Evolutionary conservation across 2,888 invertebrate species (phyloP).

Genomic region (Standfussiana lucernea): DNA sequence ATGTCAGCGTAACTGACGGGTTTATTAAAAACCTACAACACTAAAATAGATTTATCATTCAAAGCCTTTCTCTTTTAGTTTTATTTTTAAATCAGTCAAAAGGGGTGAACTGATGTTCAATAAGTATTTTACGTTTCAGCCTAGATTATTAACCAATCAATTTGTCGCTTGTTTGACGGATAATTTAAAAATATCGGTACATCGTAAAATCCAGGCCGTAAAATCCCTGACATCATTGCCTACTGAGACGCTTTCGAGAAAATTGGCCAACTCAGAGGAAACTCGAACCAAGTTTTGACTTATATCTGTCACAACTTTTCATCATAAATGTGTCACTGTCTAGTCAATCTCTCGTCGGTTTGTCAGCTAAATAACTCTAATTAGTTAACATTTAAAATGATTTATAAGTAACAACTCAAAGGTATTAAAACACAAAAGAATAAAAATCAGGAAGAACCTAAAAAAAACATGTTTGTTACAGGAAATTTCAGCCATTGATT

Average conservation of each 20-base stretch:
- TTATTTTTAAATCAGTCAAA: conserved; percentile 11
- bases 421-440: background rate
- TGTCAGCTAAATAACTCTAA: conserved; percentile 43
- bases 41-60: conserved; percentile 17
- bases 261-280: conserved; percentile 69
- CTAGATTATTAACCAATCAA: conserved; percentile 48
- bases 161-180: conserved; percentile 48
- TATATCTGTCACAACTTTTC: conserved; percentile 52
- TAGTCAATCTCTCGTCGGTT: conserved; percentile 46
- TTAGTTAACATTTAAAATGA: conserved; percentile 26
- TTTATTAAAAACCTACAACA: conserved; percentile 49
- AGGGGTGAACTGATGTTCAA: conserved; percentile 14
- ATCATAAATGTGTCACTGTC: conserved; percentile 53
- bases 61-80: conserved; percentile 17
- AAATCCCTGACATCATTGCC: conserved; percentile 72
- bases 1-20: conserved; percentile 40
- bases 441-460: background rate
- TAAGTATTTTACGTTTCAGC: conserved; percentile 31
- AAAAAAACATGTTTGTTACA: background rate
- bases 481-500: conserved; percentile 43
- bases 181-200: conserved; percentile 62
- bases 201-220: conserved; percentile 65
- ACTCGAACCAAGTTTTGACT: conserved; percentile 68
- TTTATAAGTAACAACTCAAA: background rate
- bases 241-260: conserved; percentile 72